Evolutionary conservation across 1,140 invertebrate genomes (phyloP).

Genomic region (Drosophila melanica): DNA sequence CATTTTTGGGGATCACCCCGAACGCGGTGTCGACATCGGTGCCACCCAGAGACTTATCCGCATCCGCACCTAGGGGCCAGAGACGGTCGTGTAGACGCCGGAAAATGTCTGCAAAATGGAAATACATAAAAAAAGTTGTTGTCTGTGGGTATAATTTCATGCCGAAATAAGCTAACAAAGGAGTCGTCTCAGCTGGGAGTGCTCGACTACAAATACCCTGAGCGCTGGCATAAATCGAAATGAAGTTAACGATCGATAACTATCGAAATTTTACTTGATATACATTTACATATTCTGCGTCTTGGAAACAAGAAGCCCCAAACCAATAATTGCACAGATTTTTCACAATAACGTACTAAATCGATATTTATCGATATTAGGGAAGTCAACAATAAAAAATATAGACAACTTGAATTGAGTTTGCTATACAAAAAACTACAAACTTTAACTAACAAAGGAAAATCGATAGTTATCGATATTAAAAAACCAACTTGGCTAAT

Average conservation of each 20-base stretch:
- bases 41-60: slow-evolving; percentile 17
- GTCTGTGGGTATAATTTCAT: slow-evolving; percentile 54
- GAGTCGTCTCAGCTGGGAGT: neutral
- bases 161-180: slow-evolving; percentile 39
- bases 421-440: too few relatives aligned
- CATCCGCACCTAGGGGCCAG: slow-evolving; percentile 44
- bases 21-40: slow-evolving; percentile 29
- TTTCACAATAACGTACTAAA: too few relatives aligned
- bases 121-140: slow-evolving; percentile 27
- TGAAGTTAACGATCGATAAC: neutral
- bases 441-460: too few relatives aligned
- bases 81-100: slow-evolving; percentile 67
- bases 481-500: neutral
- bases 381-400: neutral
- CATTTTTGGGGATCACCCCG: slow-evolving; percentile 48
- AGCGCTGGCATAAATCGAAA: too few relatives aligned
- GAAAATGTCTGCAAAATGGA: slow-evolving; percentile 61
- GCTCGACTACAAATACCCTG: neutral
- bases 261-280: neutral
- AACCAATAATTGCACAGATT: too few relatives aligned
- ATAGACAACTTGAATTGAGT: neutral
- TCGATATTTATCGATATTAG: slow-evolving; percentile 2
- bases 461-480: neutral
- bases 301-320: too few relatives aligned
- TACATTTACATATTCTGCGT: too few relatives aligned